These are phyloP conservation scores for Chloroceryle aenea DNA, from an alignment of 2,113 vertebrate genomes.

Conservation along the genomic window DNA sequence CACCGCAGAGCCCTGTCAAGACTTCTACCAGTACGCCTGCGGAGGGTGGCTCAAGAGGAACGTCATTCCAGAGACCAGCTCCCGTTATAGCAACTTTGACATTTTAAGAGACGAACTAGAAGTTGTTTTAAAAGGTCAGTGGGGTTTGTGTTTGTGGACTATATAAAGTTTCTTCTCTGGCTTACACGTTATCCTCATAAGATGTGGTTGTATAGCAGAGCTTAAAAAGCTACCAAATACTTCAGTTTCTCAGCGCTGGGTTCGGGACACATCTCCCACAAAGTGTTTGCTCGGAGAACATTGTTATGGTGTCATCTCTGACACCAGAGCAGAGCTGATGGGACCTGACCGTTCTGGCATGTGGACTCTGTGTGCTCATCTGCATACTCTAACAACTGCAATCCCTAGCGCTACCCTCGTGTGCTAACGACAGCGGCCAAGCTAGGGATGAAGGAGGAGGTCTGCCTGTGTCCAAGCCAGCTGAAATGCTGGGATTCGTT, in stretches of 20 bases:
- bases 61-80: slow-evolving; percentile 93
- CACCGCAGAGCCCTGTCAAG: slow-evolving; percentile 82
- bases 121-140: slow-evolving; percentile 93
- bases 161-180: slow-evolving; percentile 44
- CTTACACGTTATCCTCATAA: background rate
- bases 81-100: slow-evolving; percentile 93
- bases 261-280: background rate
- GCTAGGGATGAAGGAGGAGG: background rate
- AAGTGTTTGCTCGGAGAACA: background rate
- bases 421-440: background rate
- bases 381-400: background rate
- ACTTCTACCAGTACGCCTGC: slow-evolving; percentile 94
- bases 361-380: background rate
- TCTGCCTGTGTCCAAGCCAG: background rate
- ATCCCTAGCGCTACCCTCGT: background rate
- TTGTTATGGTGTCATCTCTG: background rate
- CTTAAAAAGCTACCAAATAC: background rate
- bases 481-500: background rate
- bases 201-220: slow-evolving; percentile 9
- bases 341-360: background rate
- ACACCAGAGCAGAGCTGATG: background rate
- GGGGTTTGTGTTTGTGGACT: slow-evolving; percentile 10
- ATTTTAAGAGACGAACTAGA: slow-evolving; percentile 92
- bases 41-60: slow-evolving; percentile 95
- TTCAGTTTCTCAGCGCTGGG: background rate